Conservation (phyloP, 2,888 invertebrate genomes). For the Embidobia sp. region DNA sequence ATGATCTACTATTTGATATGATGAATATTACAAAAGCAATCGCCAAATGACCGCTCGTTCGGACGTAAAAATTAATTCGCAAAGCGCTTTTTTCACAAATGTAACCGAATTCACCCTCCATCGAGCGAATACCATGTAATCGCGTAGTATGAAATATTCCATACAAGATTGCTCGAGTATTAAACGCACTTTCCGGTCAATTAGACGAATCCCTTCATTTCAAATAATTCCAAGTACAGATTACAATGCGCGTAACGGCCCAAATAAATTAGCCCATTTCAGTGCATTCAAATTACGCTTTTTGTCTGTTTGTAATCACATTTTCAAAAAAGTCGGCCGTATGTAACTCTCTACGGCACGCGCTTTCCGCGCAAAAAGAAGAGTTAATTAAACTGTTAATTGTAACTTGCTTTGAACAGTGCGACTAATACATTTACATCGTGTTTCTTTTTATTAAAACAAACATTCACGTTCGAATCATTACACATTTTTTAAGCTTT, state of each 20-base stretch:
- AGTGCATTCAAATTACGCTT: constrained; percentile 39
- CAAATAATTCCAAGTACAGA: constrained; percentile 34
- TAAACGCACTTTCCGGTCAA: constrained; percentile 57
- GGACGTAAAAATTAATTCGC: constrained; percentile 17
- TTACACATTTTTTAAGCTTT: too few species aligned
- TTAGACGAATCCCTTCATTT: constrained; percentile 54
- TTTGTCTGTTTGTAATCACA: constrained; percentile 29
- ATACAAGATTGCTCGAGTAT: constrained; percentile 51
- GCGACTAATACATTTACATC: too few species aligned
- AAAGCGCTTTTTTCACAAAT: neutral
- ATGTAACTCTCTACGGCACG: neutral
- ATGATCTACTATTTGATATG: constrained; percentile 24
- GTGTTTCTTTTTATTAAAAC: neutral
- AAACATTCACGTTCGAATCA: too few species aligned
- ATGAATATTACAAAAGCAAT: constrained; percentile 25
- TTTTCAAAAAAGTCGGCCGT: constrained; percentile 9
- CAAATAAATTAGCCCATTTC: constrained; percentile 43
- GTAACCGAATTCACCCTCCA: constrained; percentile 25
- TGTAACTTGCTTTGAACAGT: constrained; percentile 3
- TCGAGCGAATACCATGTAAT: constrained; percentile 27
- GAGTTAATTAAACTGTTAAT: constrained; percentile 22
- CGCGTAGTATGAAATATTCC: constrained; percentile 27
- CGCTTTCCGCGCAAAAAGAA: neutral
- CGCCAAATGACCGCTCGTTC: neutral
- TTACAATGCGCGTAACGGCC: constrained; percentile 33